A percentile compares a stretch with the other conserved stretches of the same genome.
phyloP scores from a whole-genome alignment of 1,140 invertebrate genomes.

The Drosophila baimaii region DNA sequence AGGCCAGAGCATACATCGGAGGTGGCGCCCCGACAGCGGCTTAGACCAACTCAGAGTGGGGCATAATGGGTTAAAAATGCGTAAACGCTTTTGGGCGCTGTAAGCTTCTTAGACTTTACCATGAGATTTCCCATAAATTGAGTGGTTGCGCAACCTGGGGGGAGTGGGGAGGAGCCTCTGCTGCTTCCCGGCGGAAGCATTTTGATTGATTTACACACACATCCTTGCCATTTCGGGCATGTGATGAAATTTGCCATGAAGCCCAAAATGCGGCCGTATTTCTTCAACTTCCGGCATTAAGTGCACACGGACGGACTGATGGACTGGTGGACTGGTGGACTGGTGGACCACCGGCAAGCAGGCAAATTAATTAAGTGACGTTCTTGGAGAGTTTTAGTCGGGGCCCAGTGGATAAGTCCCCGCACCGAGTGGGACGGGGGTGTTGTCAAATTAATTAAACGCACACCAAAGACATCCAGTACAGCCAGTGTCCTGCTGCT shows the following conservation, averaged over 20 bases:
- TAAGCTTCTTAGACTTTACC: slow-evolving; percentile 80
- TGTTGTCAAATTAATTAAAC: slow-evolving; percentile 64
- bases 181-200: slow-evolving; percentile 63
- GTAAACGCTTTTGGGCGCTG: slow-evolving; percentile 75
- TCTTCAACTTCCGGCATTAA: slow-evolving; percentile 82
- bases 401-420: slow-evolving; percentile 9
- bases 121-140: slow-evolving; percentile 79
- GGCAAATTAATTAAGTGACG: slow-evolving; percentile 81
- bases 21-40: slow-evolving; percentile 47
- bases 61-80: slow-evolving; percentile 78
- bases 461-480: slow-evolving; percentile 48
- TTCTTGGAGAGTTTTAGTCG: slow-evolving; percentile 52
- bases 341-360: slow-evolving; percentile 34
- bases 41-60: slow-evolving; percentile 36
- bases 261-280: slow-evolving; percentile 76
- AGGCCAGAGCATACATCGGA: neutral
- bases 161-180: neutral
- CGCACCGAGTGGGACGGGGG: neutral
- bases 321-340: too few species aligned
- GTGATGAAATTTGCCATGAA: slow-evolving; percentile 73
- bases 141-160: slow-evolving; percentile 10
- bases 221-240: slow-evolving; percentile 57
- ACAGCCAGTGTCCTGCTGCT: slow-evolving; percentile 19
- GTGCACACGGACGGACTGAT: slow-evolving; percentile 47
- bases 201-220: slow-evolving; percentile 78